Conservation (phyloP, 2,113 vertebrate genomes). For the Centropus unirufus region DNA sequence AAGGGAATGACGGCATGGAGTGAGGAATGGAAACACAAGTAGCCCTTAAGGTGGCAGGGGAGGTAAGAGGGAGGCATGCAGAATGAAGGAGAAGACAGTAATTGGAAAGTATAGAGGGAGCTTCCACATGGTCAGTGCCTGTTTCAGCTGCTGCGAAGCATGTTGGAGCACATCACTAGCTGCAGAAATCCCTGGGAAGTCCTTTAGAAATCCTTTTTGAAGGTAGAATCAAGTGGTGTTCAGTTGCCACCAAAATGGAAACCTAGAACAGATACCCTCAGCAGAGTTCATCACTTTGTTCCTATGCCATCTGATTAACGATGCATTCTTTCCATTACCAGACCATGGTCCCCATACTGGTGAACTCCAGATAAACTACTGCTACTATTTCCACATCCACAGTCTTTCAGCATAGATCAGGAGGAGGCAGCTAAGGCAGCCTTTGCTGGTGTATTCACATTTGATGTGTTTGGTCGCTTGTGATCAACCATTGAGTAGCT, state of each 20-base stretch:
- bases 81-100: neutral
- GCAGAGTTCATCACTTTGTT: neutral
- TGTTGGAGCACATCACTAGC: neutral
- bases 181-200: neutral
- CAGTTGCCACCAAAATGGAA: neutral
- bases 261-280: neutral
- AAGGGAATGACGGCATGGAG: neutral
- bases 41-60: neutral
- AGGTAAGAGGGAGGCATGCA: neutral
- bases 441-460: neutral
- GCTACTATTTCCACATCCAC: neutral
- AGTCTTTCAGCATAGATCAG: neutral
- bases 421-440: neutral
- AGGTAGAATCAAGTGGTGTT: neutral
- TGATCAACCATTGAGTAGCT: neutral
- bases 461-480: neutral
- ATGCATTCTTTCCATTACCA: neutral
- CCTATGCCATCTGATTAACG: neutral
- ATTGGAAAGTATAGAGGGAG: neutral
- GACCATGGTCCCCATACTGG: neutral
- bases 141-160: neutral
- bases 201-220: neutral
- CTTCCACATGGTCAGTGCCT: neutral
- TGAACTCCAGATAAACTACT: neutral
- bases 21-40: neutral